phyloP scores from a whole-genome alignment of 2,888 invertebrate species.

The Ichneumoninae sp. region DNA sequence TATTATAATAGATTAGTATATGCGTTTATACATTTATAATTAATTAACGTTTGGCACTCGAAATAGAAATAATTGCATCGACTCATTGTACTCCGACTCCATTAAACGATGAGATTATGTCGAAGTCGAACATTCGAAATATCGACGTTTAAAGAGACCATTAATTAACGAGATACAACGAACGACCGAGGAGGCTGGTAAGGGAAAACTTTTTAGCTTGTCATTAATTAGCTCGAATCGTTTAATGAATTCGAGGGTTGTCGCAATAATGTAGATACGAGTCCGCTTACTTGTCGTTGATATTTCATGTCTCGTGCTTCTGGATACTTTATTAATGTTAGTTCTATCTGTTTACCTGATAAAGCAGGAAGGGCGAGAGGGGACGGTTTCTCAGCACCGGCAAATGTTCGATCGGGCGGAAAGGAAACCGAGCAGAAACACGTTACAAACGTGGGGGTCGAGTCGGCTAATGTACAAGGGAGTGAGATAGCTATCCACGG shows the following conservation, averaged over 20 bases:
- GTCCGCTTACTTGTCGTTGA: slow-evolving; percentile 37
- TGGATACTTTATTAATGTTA: slow-evolving; percentile 81
- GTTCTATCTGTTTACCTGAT: slow-evolving; percentile 81
- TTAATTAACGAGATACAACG: slow-evolving; percentile 28
- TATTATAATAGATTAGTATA: neutral
- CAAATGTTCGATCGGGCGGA: slow-evolving; percentile 81
- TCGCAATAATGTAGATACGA: slow-evolving; percentile 52
- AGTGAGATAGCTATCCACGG: slow-evolving; percentile 54
- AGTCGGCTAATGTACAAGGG: slow-evolving; percentile 75
- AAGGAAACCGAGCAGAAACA: slow-evolving; percentile 77
- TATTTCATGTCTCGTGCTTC: slow-evolving; percentile 66
- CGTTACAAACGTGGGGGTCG: slow-evolving; percentile 65
- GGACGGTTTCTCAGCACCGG: slow-evolving; percentile 67
- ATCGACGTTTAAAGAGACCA: slow-evolving; percentile 11
- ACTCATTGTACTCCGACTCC: slow-evolving; percentile 38
- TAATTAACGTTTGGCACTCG: slow-evolving; percentile 42
- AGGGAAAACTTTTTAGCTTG: slow-evolving; percentile 12
- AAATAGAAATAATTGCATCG: slow-evolving; percentile 31
- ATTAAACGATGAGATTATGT: neutral
- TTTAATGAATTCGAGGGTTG: slow-evolving; percentile 58
- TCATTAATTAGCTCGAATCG: slow-evolving; percentile 54
- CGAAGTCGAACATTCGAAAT: neutral
- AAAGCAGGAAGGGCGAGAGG: slow-evolving; percentile 40
- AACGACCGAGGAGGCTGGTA: slow-evolving; percentile 27
- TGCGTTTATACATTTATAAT: slow-evolving; percentile 26